Conservation (phyloP, 64 coral and sea anemone species). For the Cladopsammia gracilis region DNA sequence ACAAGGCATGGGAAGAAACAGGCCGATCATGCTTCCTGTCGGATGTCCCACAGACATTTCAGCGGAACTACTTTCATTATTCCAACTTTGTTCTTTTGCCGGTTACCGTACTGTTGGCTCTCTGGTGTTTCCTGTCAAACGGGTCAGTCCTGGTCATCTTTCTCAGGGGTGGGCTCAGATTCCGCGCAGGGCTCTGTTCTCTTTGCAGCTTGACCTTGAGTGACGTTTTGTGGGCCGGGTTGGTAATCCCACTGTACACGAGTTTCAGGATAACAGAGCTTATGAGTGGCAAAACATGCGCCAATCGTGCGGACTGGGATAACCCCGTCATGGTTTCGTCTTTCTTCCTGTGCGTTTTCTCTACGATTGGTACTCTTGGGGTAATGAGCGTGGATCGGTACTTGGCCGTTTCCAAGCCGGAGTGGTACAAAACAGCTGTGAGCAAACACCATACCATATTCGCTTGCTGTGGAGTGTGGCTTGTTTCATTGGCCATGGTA, state of each 20-base stretch:
- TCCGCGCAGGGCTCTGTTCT: background rate
- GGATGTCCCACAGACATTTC: background rate
- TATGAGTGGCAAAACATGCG: background rate
- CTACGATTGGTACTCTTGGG: slow-evolving; percentile 13
- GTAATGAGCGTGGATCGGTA: slow-evolving; percentile 48
- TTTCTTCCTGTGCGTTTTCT: slow-evolving; percentile 32
- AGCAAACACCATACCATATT: background rate
- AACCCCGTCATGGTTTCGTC: slow-evolving; percentile 3
- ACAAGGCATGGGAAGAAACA: background rate
- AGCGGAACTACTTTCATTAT: slow-evolving; percentile 4
- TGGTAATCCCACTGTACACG: background rate
- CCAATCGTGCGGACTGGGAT: slow-evolving; percentile 25
- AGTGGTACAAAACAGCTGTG: slow-evolving; percentile 27
- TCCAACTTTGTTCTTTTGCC: slow-evolving; percentile 23
- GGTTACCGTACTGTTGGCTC: background rate
- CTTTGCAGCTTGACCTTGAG: slow-evolving; percentile 37
- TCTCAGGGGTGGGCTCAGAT: background rate
- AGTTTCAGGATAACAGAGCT: slow-evolving; percentile 8
- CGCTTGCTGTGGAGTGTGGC: slow-evolving; percentile 6
- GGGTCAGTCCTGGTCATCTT: slow-evolving; percentile 1
- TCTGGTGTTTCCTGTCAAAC: slow-evolving; percentile 52
- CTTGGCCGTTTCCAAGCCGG: slow-evolving; percentile 23
- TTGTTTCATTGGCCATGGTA: background rate
- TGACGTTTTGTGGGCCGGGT: slow-evolving; percentile 6
- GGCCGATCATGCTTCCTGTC: background rate